A percentile compares a stretch with the other conserved stretches of the same genome.
Evolutionary conservation across 2,113 vertebrate species (phyloP).

Genomic region (Prinia subflava): DNA sequence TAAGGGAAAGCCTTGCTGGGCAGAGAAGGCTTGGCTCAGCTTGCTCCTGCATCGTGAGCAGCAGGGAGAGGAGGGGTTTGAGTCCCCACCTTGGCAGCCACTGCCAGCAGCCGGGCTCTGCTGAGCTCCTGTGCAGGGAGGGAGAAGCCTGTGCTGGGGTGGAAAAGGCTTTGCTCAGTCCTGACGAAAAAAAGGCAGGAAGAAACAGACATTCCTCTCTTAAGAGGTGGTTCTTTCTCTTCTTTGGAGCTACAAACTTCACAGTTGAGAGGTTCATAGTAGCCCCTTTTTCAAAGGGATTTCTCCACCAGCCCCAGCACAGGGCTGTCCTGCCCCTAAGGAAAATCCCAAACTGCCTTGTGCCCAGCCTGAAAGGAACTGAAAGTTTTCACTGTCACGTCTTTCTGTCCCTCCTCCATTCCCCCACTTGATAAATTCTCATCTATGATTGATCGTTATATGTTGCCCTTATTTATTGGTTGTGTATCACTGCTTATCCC

Average conservation of each 20-base stretch:
- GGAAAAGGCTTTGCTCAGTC: not conserved
- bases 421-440: not conserved
- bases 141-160: not conserved
- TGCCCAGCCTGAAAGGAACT: not conserved
- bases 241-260: not conserved
- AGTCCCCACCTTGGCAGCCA: not conserved
- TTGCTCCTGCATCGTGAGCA: accelerated
- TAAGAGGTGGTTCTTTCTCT: not conserved
- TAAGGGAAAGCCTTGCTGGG: not conserved
- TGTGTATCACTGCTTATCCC: not conserved
- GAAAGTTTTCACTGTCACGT: not conserved
- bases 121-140: not conserved
- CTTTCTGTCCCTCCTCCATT: not conserved
- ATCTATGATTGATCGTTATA: not conserved
- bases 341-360: not conserved
- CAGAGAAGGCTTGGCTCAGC: not conserved
- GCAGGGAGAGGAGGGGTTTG: not conserved
- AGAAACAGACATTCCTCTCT: not conserved
- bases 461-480: not conserved
- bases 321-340: not conserved
- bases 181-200: not conserved
- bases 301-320: not conserved
- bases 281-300: not conserved
- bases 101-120: not conserved
- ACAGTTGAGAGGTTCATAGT: not conserved